Base-by-base conservation (phyloP, 2,797 vertebrate species). In the Enteromius unitaeniatus region DNA sequence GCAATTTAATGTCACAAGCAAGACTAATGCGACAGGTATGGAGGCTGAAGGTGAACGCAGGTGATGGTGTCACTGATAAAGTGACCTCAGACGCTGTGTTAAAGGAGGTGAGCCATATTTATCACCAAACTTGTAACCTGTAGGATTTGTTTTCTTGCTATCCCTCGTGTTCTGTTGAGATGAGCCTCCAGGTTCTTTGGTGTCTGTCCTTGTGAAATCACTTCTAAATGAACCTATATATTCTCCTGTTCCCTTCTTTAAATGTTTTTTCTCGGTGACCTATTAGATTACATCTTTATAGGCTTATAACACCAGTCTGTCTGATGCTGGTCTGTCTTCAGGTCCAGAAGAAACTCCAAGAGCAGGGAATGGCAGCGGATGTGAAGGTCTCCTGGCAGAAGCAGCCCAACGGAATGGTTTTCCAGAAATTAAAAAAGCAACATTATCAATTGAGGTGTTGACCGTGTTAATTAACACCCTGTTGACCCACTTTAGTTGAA, bases 311-410 rank as follows among this genome's bases (percentile, higher is more conserved):
- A 6, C 6, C n/a, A 40, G 67, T 45, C 21, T 42, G 37, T 23
- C 68, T 70, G 40, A 70, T 13, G 8, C 23, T 4, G 7, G 40
- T 70, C n/a, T 70, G 68, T 55, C 19, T 45, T 88, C 28, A 92
- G 90, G 64, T 87, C 85, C 75, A 10, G 37, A 4, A 68, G 83
- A 85, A 42, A 9, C 77, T 89, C 47, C n/a, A 23, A 42, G 65
- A 80, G 15, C 42, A 69, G 21, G 79, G 84, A 9, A 3, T 84
- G 60, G 6, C 58, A 1, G 60, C 49, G 6, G 1, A 77, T 69
- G 7, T 87, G 53, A 53, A 68, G 4, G 78, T 92, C 42, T 86
- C 37, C 8, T 91, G 89, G 86, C 80, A 0, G 68, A 67, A 86
- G 42, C 88, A 87, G 72, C 0, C 51, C 0, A 67, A 88, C 1